Evolutionary conservation across 2,888 invertebrate genomes (phyloP).

Genomic region (Ichneumoninae sp.): DNA sequence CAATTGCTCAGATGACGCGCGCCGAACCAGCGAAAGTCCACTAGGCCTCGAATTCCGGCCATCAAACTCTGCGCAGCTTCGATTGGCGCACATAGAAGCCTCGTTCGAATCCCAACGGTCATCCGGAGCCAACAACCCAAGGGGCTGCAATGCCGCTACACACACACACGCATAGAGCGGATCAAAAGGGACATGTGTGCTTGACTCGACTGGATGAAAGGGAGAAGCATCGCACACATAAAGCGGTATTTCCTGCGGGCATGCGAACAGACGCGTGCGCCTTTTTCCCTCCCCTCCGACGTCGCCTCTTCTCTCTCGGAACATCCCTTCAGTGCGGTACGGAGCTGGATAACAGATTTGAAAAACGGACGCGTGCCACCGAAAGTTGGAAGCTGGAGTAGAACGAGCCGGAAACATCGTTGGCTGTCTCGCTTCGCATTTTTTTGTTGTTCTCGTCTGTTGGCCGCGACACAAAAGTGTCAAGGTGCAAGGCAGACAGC

Average conservation of each 20-base stretch:
- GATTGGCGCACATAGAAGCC: constrained; percentile 26
- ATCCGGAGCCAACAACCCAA: constrained; percentile 60
- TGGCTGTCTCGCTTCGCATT: constrained; percentile 24
- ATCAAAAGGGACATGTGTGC: constrained; percentile 66
- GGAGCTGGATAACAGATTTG: constrained; percentile 66
- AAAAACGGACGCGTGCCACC: constrained; percentile 78
- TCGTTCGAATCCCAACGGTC: constrained; percentile 68
- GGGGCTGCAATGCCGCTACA: constrained; percentile 34
- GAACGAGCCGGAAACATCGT: constrained; percentile 16
- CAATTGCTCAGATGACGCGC: constrained; percentile 50
- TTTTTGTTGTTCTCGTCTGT: constrained; percentile 26
- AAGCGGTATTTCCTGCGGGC: constrained; percentile 58
- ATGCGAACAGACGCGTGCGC: constrained; percentile 60
- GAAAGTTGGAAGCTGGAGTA: constrained; percentile 73
- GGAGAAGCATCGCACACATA: constrained; percentile 49
- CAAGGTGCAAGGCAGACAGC: constrained; percentile 56
- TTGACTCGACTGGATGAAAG: constrained; percentile 57
- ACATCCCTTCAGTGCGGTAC: constrained; percentile 60
- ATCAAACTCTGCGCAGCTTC: constrained; percentile 32
- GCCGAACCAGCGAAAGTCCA: constrained; percentile 57
- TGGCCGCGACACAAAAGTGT: constrained; percentile 40
- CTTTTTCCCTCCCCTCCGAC: constrained; percentile 54
- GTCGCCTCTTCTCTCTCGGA: constrained; percentile 33
- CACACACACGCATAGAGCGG: constrained; percentile 20
- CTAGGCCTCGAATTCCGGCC: constrained; percentile 50